Base-by-base conservation (phyloP, 2,113 vertebrate species). In the Recurvirostra avosetta region DNA sequence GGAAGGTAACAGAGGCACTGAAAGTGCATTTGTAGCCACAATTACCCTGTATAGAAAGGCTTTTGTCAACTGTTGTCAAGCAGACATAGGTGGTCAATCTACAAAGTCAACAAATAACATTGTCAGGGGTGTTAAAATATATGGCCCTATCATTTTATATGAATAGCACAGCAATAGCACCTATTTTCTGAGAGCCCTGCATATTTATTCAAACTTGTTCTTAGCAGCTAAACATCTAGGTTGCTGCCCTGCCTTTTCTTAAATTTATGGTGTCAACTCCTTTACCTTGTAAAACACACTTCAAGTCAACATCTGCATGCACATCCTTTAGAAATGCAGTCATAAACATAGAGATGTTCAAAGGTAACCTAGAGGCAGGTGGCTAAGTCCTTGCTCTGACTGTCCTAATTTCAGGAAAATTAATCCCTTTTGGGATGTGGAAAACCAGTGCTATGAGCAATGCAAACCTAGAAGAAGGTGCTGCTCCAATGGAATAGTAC, bases 1-100 rank as follows among this genome's bases (percentile, higher is more conserved):
- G 47, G 89, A 93, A 97, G 84, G 96, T 95, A 95, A 95, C 65
- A 79, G 94, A 95, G 55, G 93, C 62, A 81, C 36, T 86, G 86
- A 96, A 95, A 97, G 83, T 86, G 56, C 49, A 81, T 93, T 96
- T 96, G 90, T 89, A 96, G 75, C 65, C 56, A 85, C 58, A 91
- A 53, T 74, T 86, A 83, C 61, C 5, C 7, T 86, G 30, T 74
- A 78, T 18, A 87, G 72, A 93, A 96, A 89, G 71, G n/a, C 55
- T 95, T 97, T 93, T 95, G 70, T 74, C 66, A 86, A 77, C 72
- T 88, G 63, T 73, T 97, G 81, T 86, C 65, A 79, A 86, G 79
- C 45, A 92, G 65, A 90, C 1, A 5, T 93, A 86, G 80, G 65
- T 73, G 40, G 50, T 67, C 88, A 82, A 55, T 86, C 84, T 86